phyloP scores from a whole-genome alignment of 2,888 invertebrate species.

The Gryllus longicercus region DNA sequence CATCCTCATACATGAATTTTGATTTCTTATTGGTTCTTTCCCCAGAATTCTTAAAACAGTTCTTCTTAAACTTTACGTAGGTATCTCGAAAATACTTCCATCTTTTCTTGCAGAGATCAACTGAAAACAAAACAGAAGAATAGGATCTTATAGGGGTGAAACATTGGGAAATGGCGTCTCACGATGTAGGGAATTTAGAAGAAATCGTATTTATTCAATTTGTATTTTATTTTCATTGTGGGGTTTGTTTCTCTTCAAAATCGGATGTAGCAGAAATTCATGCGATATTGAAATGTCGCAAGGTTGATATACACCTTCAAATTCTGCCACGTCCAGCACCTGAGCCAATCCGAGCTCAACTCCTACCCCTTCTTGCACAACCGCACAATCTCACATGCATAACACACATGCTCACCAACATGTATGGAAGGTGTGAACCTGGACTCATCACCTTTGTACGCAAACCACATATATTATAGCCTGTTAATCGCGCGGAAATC shows the following conservation, averaged over 20 bases:
- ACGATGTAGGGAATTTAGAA: too few species aligned
- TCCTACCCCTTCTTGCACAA: not conserved
- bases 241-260: too few species aligned
- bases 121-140: not conserved
- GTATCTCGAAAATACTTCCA: constrained; percentile 7
- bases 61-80: not conserved
- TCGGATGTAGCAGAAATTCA: too few species aligned
- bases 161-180: too few species aligned
- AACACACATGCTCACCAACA: constrained; percentile 8
- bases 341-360: constrained; percentile 2
- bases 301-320: not conserved
- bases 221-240: too few species aligned
- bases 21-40: not conserved
- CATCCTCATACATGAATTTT: constrained; percentile 6
- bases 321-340: not conserved
- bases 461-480: not conserved
- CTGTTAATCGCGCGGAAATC: too few species aligned
- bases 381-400: constrained; percentile 17
- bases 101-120: constrained; percentile 1
- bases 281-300: too few species aligned
- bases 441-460: not conserved
- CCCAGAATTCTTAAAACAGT: constrained; percentile 4
- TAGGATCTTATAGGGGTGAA: too few species aligned
- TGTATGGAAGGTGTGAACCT: constrained; percentile 9
- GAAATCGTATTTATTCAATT: too few species aligned